These are phyloP conservation scores for Steinernema scapterisci DNA, from an alignment of 2,888 invertebrate species.

Conservation along the genomic window DNA sequence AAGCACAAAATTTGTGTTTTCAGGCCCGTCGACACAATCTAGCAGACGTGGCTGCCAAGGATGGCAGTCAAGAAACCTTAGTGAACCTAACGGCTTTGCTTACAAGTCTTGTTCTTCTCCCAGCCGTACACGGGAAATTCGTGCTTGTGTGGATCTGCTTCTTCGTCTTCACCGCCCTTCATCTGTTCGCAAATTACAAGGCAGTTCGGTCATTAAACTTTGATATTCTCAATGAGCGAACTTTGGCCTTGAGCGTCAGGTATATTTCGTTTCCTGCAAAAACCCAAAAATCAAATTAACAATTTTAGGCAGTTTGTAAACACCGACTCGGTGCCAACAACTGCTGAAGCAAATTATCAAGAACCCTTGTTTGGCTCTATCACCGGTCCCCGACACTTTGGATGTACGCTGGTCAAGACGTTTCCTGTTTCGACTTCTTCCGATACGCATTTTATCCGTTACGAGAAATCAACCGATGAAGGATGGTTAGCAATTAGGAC, in stretches of 20 bases:
- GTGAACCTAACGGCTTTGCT: constrained; percentile 77
- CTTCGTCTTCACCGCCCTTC: constrained; percentile 77
- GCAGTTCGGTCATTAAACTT: constrained; percentile 54
- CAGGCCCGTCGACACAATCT: constrained; percentile 83
- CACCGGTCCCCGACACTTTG: constrained; percentile 38
- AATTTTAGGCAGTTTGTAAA: background rate
- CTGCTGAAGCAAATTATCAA: constrained; percentile 30
- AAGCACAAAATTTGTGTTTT: constrained; percentile 20
- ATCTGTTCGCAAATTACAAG: constrained; percentile 82
- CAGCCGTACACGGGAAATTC: constrained; percentile 52
- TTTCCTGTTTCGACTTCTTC: background rate
- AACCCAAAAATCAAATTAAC: no score
- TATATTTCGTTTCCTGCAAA: constrained; percentile 6
- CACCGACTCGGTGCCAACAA: background rate
- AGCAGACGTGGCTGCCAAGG: constrained; percentile 80
- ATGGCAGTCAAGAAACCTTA: constrained; percentile 93
- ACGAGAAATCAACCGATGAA: background rate
- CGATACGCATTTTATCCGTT: background rate
- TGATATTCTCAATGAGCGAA: constrained; percentile 51
- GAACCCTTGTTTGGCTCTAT: constrained; percentile 41
- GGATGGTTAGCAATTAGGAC: constrained; percentile 18
- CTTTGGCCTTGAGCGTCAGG: constrained; percentile 45
- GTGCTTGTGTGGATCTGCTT: constrained; percentile 76
- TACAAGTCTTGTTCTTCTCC: constrained; percentile 45
- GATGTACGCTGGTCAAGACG: constrained; percentile 6